Evolutionary conservation across 2,888 invertebrate species (phyloP), one percentile per base, ranked within the genome.

Genomic region (Brachyptera putata): DNA sequence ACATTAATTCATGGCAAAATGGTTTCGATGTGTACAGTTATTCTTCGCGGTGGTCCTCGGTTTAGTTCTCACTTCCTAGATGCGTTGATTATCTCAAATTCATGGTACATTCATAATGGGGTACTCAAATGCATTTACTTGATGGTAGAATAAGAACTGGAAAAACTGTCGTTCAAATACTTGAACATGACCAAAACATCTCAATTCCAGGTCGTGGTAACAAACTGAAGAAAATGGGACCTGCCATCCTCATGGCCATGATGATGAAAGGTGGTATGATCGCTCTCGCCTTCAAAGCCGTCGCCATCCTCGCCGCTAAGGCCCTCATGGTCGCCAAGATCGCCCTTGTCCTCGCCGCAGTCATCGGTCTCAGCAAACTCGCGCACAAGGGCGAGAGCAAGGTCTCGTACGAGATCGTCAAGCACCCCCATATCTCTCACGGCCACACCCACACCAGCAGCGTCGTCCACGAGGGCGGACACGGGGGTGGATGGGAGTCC

Each of bases 371-470:
- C 14, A 58, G 59, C 59, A 64, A 62, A 41, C 50, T 64, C 13
- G 16, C 59, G 18, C 18, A 25, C 21, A 50, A 53, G 11, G 55
- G 55, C 3, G 61, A 63, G n/a, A 41, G 50, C 34, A 89, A 89
- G 73, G 90, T 89, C 0, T 90, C 90, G 3, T 87, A 90, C 66
- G 91, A 91, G 75, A 89, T 91, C 67, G 86, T 91, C 57, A 91
- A 91, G 72, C 87, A 90, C 74, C 91, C 91, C n/a, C 86, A 88
- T 70, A 84, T 89, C 58, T 85, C 85, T 55, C 87, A 87, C 71
- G 84, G 55, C 2, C 57, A 64, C 50, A 49, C 84, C 67, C 88
- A 90, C 70, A 84, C 86, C 3, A 89, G 89, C 66, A 65, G 67
- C 48, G 65, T 66, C 70, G 87, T 89, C 1, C 83, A 86, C 68